Evolutionary conservation across 2,888 invertebrate species (phyloP), one percentile per base, ranked within the genome.

Genomic region (Tetragnatha montana): DNA sequence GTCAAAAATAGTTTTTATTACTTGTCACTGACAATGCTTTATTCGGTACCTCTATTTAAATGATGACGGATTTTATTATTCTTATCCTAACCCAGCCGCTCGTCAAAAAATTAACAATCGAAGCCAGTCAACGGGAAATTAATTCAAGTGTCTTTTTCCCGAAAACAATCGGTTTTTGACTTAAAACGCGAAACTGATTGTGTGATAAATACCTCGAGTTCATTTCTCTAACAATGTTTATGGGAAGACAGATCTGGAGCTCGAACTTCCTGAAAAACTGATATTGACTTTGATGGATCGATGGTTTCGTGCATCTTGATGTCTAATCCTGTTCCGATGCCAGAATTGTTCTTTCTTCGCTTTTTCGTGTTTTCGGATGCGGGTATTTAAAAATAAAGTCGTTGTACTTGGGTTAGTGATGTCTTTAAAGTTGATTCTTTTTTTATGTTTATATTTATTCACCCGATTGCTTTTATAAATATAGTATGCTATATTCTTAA

Each of bases 111-210:
- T 35, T 35, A 35, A 35, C 35, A 35, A 35, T 35, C 35, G 35
- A 35, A 35, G 35, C 35, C 35, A 35, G 60, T 10, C 60, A 60
- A 60, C 60, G 60, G 60, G 60, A 60, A 60, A 60, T 60, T 60
- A 17, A 60, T 60, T 60, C 60, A 60, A 60, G 60, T 60, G 60
- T 60, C 60, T 60, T 60, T 60, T 60, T 60, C 73, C n/a, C 73
- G 21, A 73, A 73, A 22, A 73, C 73, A 22, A 73, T 73, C 73
- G 21, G 21, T 73, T 73, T 19, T 73, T 60, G 60, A 60, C 60
- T 60, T 10, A 60, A 60, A 60, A 17, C 60, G 17, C 1, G 14
- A 10, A 12, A 3, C 60, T 17, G 17, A 60, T 60, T 60, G 60
- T 60, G 14, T 10, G 60, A 60, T 60, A 60, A 60, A 60, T 60